Conservation (phyloP, 2,113 vertebrate genomes). For the Oryzias woworae region DNA sequence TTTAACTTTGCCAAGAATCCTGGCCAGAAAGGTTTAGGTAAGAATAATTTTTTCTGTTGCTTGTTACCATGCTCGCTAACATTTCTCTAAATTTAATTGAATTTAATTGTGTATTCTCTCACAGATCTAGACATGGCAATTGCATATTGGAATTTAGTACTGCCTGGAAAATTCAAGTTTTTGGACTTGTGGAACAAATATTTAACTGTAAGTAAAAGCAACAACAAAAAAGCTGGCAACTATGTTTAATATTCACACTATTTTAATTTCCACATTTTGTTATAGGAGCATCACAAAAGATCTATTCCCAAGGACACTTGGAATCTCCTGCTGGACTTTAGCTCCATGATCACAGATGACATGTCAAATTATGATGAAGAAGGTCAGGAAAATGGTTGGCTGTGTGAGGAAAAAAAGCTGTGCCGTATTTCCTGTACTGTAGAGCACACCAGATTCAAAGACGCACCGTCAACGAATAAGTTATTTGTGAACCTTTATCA, state of each 20-base stretch:
- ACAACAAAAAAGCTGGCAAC: background rate
- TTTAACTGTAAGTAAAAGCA: conserved; percentile 85
- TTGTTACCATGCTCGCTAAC: background rate
- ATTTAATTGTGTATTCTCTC: conserved; percentile 6
- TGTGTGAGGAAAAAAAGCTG: too few relatives aligned
- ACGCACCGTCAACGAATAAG: too few relatives aligned
- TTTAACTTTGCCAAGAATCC: conserved; percentile 96
- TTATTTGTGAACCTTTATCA: too few relatives aligned
- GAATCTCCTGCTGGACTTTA: conserved; percentile 95
- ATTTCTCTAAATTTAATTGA: background rate
- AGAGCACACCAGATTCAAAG: too few relatives aligned
- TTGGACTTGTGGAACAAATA: conserved; percentile 94
- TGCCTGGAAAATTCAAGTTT: conserved; percentile 94
- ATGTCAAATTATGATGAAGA: conserved; percentile 97
- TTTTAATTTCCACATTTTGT: background rate
- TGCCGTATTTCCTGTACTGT: background rate
- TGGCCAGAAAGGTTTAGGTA: conserved; percentile 94
- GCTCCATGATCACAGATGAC: conserved; percentile 94
- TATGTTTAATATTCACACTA: background rate
- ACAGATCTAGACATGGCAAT: conserved; percentile 97
- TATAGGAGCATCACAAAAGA: conserved; percentile 92
- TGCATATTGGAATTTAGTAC: conserved; percentile 95
- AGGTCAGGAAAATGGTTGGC: conserved; percentile 73
- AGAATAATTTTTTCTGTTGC: conserved; percentile 44
- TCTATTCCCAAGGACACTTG: conserved; percentile 95